Evolutionary conservation across 2,888 invertebrate species (phyloP), one percentile per base, ranked within the genome.

Genomic region (Elmis aenea): DNA sequence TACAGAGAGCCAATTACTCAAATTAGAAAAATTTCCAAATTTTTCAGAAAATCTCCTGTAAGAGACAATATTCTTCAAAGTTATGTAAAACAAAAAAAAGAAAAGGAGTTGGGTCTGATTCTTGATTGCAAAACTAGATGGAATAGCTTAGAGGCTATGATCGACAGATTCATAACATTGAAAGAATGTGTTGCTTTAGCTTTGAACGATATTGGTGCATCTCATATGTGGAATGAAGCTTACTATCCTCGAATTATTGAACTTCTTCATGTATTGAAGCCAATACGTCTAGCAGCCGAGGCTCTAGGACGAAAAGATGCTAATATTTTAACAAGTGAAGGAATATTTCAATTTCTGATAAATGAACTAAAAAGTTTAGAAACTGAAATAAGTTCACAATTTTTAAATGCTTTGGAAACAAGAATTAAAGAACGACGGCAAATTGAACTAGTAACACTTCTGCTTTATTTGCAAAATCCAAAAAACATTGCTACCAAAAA

Each of bases 71-170:
- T 36, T 28, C 34, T 39, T 13, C 39, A 39, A 21, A 35, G 35
- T 28, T 24, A 38, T 8, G 11, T 38, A 5, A 26, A 16, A 31
- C 14, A 18, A 14, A 33, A 37, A 27, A 16, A 38, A 14, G 28
- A 13, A 15, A 36, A 38, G 26, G 21, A 40, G 22, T 27, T 32
- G 26, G 21, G 26, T 27, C 20, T 40, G 21, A 30, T 36, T 32
- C 40, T 41, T 44, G 44, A 41, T 25, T 37, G 37, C 24, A 36
- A 37, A 41, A 44, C 42, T 18, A 27, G 33, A 10, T 42, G 38
- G 42, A 42, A 39, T 31, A 31, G 35, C 39, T 15, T 42, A 37
- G 26, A 37, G 40, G 36, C 13, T 18, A 40, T 38, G 40, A 15
- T 40, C 20, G 40, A 13, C 26, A 37, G 38, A 36, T 38, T 38